Evolutionary conservation across 2,888 invertebrate species (phyloP), one percentile per base, ranked within the genome.

Genomic region (Frankliniella intonsa): DNA sequence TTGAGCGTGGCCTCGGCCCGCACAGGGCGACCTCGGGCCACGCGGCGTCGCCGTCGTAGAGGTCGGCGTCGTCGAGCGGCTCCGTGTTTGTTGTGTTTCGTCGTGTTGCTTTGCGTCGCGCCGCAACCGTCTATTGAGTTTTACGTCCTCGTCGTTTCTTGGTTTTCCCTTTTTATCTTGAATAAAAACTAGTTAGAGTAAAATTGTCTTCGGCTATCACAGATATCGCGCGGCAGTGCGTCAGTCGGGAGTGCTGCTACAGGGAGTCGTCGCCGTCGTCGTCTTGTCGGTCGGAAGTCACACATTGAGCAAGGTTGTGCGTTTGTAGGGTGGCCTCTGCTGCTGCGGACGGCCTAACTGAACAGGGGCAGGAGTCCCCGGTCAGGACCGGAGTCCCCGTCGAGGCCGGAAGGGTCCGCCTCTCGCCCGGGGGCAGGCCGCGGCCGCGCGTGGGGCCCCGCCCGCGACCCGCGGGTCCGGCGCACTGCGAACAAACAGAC

Each of bases 401-500:
- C 38, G 38, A 38, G 2, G 38, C 38, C 38, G 5, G 38, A 38
- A 38, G 38, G 38, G 38, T 38, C 38, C 38, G 38, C 38, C 38
- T 38, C 38, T 5, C 38, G 38, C 38, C 38, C 38, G 38, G 38
- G 38, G 55, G 55, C 55, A 14, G 55, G 55, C 85, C 84, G 84
- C 38, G 55, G 55, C 85, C 84, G 84, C 38, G 2, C 5, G 38
- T 3, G 38, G 38, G 85, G 85, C 85, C 85, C 86, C 86, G 86
- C 87, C 86, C 87, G 87, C 86, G 86, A 86, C 86, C 85, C 80
- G 84, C 84, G n/a, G 69, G 83, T 83, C 85, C 86, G 84, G 84
- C 85, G 85, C 85, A 55, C 55, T 55, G 55, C 55, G 19, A 55
- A 83, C 85, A 85, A 85, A 84, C 84, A 84, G 84, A 84, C 83